These are phyloP conservation scores for Exaiptasia diaphana DNA, from an alignment of 64 coral and sea anemone species.

Conservation along the genomic window DNA sequence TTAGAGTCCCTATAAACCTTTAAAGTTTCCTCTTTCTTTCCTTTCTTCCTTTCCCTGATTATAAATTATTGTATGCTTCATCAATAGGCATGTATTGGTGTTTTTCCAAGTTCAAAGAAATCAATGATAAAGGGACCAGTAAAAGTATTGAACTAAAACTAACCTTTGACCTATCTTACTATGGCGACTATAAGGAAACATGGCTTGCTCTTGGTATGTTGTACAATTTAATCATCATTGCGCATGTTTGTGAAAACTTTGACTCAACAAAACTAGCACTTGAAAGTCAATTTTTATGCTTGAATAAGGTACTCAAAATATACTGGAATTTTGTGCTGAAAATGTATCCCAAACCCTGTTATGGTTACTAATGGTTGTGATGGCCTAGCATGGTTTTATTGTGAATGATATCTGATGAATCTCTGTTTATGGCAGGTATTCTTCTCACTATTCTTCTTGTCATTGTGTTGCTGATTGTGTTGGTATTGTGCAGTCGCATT, in stretches of 20 bases:
- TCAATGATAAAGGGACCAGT: conserved; percentile 67
- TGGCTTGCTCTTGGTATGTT: conserved; percentile 90
- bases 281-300: too few species aligned
- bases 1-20: too few species aligned
- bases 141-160: conserved; percentile 55
- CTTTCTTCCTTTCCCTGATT: background rate
- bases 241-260: too few species aligned
- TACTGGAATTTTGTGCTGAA: too few species aligned
- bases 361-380: too few species aligned
- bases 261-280: too few species aligned
- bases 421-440: conserved; percentile 63
- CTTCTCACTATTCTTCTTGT: conserved; percentile 70
- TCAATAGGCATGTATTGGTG: conserved; percentile 76
- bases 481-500: conserved; percentile 91
- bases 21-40: background rate
- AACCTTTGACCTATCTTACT: conserved; percentile 57
- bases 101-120: conserved; percentile 75
- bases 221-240: too few species aligned
- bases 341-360: too few species aligned
- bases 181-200: conserved; percentile 76
- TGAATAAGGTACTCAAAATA: too few species aligned
- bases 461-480: conserved; percentile 72
- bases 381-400: too few species aligned
- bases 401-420: background rate
- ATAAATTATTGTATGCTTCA: background rate